phyloP scores from a whole-genome alignment of 1,140 invertebrate genomes.

The Lethocerus indicus region DNA sequence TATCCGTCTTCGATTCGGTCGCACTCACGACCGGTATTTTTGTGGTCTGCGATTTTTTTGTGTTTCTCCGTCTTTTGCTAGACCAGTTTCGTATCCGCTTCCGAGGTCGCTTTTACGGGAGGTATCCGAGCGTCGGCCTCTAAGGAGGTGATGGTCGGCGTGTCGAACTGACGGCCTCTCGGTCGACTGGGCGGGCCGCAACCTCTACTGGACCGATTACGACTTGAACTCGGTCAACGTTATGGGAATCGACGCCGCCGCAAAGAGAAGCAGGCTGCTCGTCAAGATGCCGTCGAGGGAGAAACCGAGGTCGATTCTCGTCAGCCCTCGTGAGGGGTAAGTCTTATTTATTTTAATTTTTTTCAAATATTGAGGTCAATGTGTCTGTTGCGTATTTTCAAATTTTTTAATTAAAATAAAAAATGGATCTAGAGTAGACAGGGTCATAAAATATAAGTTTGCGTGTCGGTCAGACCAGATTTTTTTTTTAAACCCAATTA shows the following conservation, averaged over 20 bases:
- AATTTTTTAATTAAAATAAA: neutral
- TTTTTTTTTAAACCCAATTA: too few species aligned
- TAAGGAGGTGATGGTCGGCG: too few species aligned
- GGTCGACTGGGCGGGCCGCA: slow-evolving; percentile 60
- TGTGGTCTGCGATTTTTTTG: too few species aligned
- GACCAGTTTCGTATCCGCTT: too few species aligned
- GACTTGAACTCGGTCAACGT: slow-evolving; percentile 40
- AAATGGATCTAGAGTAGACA: too few species aligned
- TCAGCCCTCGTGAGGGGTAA: slow-evolving; percentile 42
- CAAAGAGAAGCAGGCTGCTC: slow-evolving; percentile 33
- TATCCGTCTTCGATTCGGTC: too few species aligned
- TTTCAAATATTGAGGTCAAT: slow-evolving; percentile 8
- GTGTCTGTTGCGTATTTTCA: neutral
- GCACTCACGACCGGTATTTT: too few species aligned
- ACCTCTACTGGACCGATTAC: slow-evolving; percentile 70
- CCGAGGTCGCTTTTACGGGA: too few species aligned
- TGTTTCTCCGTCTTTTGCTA: too few species aligned
- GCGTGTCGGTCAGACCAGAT: too few species aligned
- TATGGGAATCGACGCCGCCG: slow-evolving; percentile 33
- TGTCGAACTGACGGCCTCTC: slow-evolving; percentile 34
- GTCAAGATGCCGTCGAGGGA: slow-evolving; percentile 29
- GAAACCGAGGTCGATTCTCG: slow-evolving; percentile 44
- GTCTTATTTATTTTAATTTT: slow-evolving; percentile 1
- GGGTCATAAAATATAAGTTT: too few species aligned
- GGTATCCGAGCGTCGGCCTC: too few species aligned